Evolutionary conservation across 2,797 vertebrate species (phyloP), one percentile per base, ranked within the genome.

Genomic region (Acipenser oxyrinchus): DNA sequence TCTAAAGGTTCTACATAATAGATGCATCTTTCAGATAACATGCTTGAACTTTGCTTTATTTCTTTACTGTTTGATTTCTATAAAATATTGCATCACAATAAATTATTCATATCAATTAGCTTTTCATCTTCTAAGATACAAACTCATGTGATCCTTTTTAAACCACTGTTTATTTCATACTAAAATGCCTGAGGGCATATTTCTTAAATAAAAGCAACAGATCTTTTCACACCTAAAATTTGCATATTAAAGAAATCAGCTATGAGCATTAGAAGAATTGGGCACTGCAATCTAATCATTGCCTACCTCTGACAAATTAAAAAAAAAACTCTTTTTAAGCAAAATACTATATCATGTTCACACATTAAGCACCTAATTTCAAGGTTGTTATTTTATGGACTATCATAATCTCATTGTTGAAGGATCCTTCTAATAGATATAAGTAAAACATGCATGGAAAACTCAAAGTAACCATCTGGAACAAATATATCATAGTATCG

Each of bases 111-210:
- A 81, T 88, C 88, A 88, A 90, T 88, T 88, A 90, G 88, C 86
- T 89, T 93, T 93, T 95, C 89, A 95, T 94, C 92, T 96, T 92
- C 82, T 83, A 83, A 91, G 89, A 92, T 87, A 81, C 76, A 84
- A 88, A 89, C 90, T 90, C 88, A 91, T 93, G 88, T 94, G 93
- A 96, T 96, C 88, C 82, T 87, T 88, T 37, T 92, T 89, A 93
- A 18, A 94, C 91, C 94, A 93, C 91, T 93, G 92, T 95, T 93
- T 94, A 92, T 93, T 96, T 93, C 91, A 84, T 82, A 89, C 82
- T 87, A 86, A 91, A 90, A 89, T 80, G 91, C 94, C 93, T 71
- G 79, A 83, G 92, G 94, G 91, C 90, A 93, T 85, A 90, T 91
- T 93, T 93, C 92, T 93, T 91, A 93, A 95, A 93, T 90, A 93